Evolutionary conservation across 2,888 invertebrate species (phyloP), one percentile per base, ranked within the genome.

Genomic region (Synergus laeviventris): DNA sequence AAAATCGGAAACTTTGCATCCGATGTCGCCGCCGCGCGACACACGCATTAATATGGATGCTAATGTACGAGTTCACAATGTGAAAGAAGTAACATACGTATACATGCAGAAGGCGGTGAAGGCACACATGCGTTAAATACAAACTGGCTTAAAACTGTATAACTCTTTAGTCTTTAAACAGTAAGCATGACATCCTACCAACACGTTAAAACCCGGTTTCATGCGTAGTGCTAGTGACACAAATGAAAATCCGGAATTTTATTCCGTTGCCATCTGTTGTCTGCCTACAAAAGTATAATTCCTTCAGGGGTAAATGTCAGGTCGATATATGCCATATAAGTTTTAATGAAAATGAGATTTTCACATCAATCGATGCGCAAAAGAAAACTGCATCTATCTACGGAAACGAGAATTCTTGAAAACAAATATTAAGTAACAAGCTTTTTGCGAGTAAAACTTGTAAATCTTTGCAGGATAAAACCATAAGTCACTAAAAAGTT

Each of bases 1-100:
- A 66, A 49, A 70, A 31, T 70, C 31, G n/a, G 31, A 9, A 45
- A 70, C 49, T 49, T 36, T 49, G 49, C 70, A 70, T 70, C 49
- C 49, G 70, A 11, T 49, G 24, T 49, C 31, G 31, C n/a, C 49
- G 49, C n/a, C n/a, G 45, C 36, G n/a, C 45, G n/a, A 70, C 70
- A 12, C 36, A 70, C 49, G 49, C 70, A 70, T 70, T 70, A 31
- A 70, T 31, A 14, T 16, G 42, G 11, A 70, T 49, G 12, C 21
- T n/a, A 5, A 59, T 12, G 24, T 54, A 54, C n/a, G 54, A 7
- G 4, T 31, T 31, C 7, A 31, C 31, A 31, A 31, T 31, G 31
- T 5, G 31, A 5, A 31, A 31, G 31, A 5, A 5, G 14, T 0
- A 45, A 16, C 11, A 18, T 54, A 54, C 18, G 54, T 3, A 2